Percentiles rank a stretch among this genome's conserved stretches.
These are phyloP conservation scores for Onthophagus taurus DNA, from an alignment of 1,140 invertebrate species.

Conservation along the genomic window DNA sequence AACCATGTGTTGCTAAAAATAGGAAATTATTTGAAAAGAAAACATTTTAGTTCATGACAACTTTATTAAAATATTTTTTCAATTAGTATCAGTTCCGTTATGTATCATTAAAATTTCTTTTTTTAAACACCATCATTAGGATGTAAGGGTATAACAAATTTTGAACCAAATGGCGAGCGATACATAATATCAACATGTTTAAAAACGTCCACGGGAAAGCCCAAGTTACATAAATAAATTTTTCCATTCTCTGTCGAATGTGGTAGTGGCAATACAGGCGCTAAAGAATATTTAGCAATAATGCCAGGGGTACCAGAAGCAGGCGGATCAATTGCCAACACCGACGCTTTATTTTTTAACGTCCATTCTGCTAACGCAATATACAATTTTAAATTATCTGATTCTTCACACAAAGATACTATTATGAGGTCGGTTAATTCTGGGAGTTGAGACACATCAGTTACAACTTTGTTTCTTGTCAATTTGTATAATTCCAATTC, in stretches of 20 bases:
- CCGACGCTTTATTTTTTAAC: constrained; percentile 60
- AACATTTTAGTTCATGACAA: no score
- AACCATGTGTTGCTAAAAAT: no score
- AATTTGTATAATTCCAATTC: constrained; percentile 56
- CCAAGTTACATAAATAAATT: constrained; percentile 79
- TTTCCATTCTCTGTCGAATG: constrained; percentile 62
- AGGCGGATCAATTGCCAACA: constrained; percentile 74
- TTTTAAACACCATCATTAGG: constrained; percentile 38
- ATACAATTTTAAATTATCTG: constrained; percentile 33
- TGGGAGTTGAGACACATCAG: constrained; percentile 47
- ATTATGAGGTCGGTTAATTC: constrained; percentile 58
- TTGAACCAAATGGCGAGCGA: constrained; percentile 78
- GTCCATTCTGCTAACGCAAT: constrained; percentile 52
- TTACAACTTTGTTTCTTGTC: constrained; percentile 48
- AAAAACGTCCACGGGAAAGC: constrained; percentile 69
- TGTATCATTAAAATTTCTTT: no score
- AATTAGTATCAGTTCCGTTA: no score
- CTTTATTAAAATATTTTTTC: no score
- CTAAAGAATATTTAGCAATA: constrained; percentile 62
- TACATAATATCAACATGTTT: constrained; percentile 69
- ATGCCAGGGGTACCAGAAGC: constrained; percentile 55
- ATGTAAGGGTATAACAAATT: constrained; percentile 79
- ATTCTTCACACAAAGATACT: constrained; percentile 50
- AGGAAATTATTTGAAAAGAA: no score
- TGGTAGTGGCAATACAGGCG: constrained; percentile 65